These are phyloP conservation scores for Metopia argyrocephala DNA, from an alignment of 2,888 invertebrate genomes.

Conservation along the genomic window DNA sequence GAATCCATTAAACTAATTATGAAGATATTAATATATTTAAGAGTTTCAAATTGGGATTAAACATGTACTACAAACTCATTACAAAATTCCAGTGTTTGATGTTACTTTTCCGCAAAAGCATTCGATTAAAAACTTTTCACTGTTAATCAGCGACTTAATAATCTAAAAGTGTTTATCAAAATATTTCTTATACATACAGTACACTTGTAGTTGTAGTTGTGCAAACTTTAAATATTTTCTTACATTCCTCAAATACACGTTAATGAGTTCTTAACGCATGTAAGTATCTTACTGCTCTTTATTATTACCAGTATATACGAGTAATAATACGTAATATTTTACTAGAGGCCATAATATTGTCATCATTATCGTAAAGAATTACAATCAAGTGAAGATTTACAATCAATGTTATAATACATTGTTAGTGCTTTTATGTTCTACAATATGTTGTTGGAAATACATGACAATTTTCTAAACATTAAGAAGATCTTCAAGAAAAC, in stretches of 20 bases:
- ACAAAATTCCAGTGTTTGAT: too few species aligned
- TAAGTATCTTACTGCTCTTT: neutral
- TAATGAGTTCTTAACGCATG: neutral
- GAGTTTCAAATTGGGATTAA: too few species aligned
- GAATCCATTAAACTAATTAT: too few species aligned
- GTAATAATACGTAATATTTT: neutral
- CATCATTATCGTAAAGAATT: neutral
- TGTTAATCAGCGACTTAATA: neutral
- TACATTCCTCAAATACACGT: too few species aligned
- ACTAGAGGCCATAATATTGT: neutral
- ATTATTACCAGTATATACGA: neutral
- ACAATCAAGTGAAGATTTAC: neutral
- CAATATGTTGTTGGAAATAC: too few species aligned
- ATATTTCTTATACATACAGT: neutral
- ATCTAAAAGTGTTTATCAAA: neutral
- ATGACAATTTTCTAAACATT: too few species aligned
- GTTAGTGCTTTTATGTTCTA: neutral
- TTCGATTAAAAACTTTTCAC: neutral
- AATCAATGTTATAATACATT: neutral
- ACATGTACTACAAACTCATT: too few species aligned
- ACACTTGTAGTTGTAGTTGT: neutral
- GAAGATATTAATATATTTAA: too few species aligned
- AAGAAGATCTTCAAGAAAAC: too few species aligned
- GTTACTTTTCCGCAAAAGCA: neutral
- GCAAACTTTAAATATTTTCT: too few species aligned